Evolutionary conservation across 2,888 invertebrate species (phyloP).

Genomic region (Pycnomerus fuliginosus): DNA sequence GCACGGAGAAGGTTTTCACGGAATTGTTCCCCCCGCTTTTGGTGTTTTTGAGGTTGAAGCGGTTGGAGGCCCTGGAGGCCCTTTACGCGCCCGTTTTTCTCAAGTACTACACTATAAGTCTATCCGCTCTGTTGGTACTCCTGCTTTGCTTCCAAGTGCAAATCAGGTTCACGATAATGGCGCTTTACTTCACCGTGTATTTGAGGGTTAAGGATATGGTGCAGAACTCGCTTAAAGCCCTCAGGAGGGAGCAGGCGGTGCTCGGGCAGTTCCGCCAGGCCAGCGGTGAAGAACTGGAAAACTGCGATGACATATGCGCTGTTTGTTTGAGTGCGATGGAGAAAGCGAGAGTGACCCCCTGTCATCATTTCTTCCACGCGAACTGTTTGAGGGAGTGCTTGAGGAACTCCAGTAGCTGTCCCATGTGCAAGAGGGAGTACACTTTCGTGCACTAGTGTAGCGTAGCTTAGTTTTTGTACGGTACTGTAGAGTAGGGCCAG

Average conservation of each 20-base stretch:
- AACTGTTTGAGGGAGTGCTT: constrained; percentile 73
- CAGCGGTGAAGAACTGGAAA: constrained; percentile 64
- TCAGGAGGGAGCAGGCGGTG: constrained; percentile 62
- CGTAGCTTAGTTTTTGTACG: constrained; percentile 10
- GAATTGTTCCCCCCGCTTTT: constrained; percentile 64
- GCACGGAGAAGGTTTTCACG: constrained; percentile 71
- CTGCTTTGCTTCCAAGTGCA: constrained; percentile 60
- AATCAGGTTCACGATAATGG: constrained; percentile 59
- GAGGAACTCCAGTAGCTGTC: constrained; percentile 69
- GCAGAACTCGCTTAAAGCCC: constrained; percentile 56
- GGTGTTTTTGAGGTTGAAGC: constrained; percentile 60
- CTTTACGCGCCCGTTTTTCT: constrained; percentile 69
- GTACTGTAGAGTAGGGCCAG: constrained; percentile 3
- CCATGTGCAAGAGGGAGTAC: constrained; percentile 72
- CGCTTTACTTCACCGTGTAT: constrained; percentile 66
- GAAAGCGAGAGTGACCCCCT: constrained; percentile 73
- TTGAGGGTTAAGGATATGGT: constrained; percentile 65
- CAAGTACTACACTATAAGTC: constrained; percentile 58
- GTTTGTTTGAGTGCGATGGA: constrained; percentile 72
- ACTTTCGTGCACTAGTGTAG: constrained; percentile 40
- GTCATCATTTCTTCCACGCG: constrained; percentile 78
- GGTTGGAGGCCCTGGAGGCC: constrained; percentile 69
- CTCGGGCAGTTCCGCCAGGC: constrained; percentile 66
- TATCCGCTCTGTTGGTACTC: constrained; percentile 59
- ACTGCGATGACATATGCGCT: constrained; percentile 76